Evolutionary conservation across 1,140 invertebrate species (phyloP).

Genomic region (Streblospio benedicti): DNA sequence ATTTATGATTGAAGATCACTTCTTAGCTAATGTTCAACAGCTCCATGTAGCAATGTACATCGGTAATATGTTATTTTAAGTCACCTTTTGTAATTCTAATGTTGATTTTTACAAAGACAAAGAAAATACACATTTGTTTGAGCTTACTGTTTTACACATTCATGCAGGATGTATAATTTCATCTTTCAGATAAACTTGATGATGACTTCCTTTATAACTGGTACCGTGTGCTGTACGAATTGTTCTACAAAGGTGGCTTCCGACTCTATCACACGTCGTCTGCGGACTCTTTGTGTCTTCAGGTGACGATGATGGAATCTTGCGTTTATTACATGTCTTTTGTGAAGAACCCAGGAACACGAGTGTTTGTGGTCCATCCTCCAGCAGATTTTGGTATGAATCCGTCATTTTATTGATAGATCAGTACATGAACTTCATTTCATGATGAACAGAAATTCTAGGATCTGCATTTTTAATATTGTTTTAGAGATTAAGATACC

Average conservation of each 20-base stretch:
- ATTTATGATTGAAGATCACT: conserved; percentile 34
- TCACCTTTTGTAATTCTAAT: background rate
- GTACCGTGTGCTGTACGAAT: conserved; percentile 35
- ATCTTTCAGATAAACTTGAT: conserved; percentile 42
- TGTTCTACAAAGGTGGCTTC: conserved; percentile 35
- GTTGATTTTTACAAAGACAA: background rate
- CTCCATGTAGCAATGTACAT: conserved; percentile 35
- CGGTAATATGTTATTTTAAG: conserved; percentile 24
- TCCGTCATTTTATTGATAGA: no score
- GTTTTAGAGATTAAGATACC: no score
- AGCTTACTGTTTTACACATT: no score
- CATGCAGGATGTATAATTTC: no score
- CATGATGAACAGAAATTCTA: no score
- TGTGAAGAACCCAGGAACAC: conserved; percentile 33
- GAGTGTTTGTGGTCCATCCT: conserved; percentile 33
- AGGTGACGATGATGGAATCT: conserved; percentile 43
- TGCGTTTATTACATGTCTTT: conserved; percentile 41
- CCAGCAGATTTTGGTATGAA: conserved; percentile 42
- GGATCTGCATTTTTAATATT: no score
- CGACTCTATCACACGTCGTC: conserved; percentile 37
- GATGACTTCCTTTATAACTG: conserved; percentile 41
- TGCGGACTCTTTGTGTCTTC: conserved; percentile 36
- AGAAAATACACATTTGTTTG: no score
- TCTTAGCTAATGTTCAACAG: conserved; percentile 31
- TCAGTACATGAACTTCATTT: no score